Percentiles rank a stretch among this genome's conserved stretches.
These are phyloP conservation scores for Tipula lateralis DNA, from an alignment of 2,888 invertebrate genomes.

Conservation along the genomic window DNA sequence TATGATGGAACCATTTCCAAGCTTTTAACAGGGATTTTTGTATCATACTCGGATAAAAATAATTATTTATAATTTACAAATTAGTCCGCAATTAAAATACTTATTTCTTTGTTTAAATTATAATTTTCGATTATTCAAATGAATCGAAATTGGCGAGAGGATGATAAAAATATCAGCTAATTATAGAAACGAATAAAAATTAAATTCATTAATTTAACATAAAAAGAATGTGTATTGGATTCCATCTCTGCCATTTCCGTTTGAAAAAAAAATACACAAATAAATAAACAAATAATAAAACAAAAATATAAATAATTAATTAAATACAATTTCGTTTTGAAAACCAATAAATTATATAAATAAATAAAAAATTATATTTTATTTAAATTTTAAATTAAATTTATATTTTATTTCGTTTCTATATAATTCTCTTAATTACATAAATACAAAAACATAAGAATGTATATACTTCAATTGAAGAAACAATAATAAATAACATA, in stretches of 20 bases:
- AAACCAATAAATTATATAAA: conserved; percentile 11
- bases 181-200: not conserved
- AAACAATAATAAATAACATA: not conserved
- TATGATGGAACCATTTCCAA: too few species aligned
- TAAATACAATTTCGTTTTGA: not conserved
- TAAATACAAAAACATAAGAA: not conserved
- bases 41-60: too few species aligned
- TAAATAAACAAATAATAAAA: conserved; percentile 7
- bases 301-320: not conserved
- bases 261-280: not conserved
- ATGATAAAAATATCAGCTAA: not conserved
- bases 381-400: conserved; percentile 4
- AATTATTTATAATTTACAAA: not conserved
- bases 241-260: not conserved
- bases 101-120: not conserved
- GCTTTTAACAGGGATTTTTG: too few species aligned
- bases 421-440: not conserved
- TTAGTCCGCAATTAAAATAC: not conserved
- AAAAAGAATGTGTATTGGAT: not conserved
- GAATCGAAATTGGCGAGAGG: not conserved
- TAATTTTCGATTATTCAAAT: not conserved
- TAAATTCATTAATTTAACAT: not conserved
- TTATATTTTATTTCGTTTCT: not conserved
- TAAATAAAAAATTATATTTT: not conserved
- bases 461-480: not conserved